Evolutionary conservation across 1,140 invertebrate genomes (phyloP).

Genomic region (Drosophila ironensis): DNA sequence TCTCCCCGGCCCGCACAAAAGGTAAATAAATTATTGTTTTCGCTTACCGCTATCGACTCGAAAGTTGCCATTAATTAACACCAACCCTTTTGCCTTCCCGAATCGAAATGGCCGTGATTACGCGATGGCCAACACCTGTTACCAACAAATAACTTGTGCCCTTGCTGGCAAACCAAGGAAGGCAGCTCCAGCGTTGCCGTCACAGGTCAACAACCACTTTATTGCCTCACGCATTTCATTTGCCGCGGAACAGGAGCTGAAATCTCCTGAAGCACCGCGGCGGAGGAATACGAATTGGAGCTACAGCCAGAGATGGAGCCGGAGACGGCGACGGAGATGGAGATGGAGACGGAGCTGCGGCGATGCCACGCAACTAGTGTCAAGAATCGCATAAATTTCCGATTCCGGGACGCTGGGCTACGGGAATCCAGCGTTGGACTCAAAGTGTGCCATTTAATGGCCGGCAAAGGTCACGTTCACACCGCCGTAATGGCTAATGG

Average conservation of each 20-base stretch:
- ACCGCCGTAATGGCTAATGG: constrained; percentile 73
- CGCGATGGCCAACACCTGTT: constrained; percentile 36
- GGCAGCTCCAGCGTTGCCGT: background rate
- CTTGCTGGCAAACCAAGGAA: background rate
- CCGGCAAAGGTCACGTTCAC: constrained; percentile 77
- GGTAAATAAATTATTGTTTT: constrained; percentile 38
- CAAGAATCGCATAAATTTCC: constrained; percentile 79
- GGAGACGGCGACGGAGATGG: too few species aligned
- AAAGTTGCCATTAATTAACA: constrained; percentile 37
- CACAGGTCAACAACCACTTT: constrained; percentile 47
- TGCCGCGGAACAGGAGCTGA: constrained; percentile 11
- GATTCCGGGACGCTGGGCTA: constrained; percentile 54
- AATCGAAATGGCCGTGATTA: constrained; percentile 29
- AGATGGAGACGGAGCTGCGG: background rate
- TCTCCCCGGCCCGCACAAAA: constrained; percentile 6
- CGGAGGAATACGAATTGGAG: too few species aligned
- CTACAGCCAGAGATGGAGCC: too few species aligned
- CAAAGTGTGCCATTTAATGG: constrained; percentile 78
- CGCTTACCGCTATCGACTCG: constrained; percentile 35
- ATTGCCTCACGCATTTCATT: constrained; percentile 45
- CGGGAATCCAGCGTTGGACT: constrained; percentile 55
- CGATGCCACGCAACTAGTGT: constrained; percentile 69
- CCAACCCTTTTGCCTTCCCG: constrained; percentile 21
- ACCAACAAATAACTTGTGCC: constrained; percentile 26
- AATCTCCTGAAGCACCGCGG: constrained; percentile 17